phyloP scores from a whole-genome alignment of 2,113 vertebrate species.

The Pangasianodon hypophthalmus region DNA sequence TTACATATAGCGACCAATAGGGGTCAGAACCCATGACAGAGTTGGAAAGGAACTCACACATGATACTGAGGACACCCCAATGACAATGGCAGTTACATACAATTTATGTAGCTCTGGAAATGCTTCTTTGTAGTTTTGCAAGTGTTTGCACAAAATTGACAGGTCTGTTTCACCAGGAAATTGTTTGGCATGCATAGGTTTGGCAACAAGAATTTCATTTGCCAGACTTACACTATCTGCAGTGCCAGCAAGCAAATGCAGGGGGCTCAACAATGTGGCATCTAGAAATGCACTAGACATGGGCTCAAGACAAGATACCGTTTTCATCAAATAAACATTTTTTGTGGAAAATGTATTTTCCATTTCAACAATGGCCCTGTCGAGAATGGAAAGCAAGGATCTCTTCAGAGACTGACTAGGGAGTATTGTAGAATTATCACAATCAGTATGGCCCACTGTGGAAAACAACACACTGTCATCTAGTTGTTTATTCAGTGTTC shows the following conservation, averaged over 20 bases:
- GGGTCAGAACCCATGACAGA: not conserved
- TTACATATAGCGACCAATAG: not conserved
- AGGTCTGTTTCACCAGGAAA: not conserved
- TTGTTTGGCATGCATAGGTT: conserved; percentile 1
- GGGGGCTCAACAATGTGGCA: not conserved
- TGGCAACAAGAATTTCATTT: not conserved
- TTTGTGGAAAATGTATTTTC: conserved; percentile 29
- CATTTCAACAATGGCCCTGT: conserved; percentile 17
- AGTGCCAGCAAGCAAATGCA: not conserved
- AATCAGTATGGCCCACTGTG: conserved; percentile 8
- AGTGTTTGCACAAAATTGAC: not conserved
- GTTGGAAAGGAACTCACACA: not conserved
- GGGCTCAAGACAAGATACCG: conserved; percentile 7
- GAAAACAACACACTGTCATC: not conserved
- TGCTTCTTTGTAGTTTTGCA: conserved; percentile 1
- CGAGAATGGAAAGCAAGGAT: conserved; percentile 12
- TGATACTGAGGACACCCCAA: not conserved
- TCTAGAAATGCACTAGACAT: conserved; percentile 18
- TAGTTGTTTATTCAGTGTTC: not conserved
- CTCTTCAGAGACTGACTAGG: conserved; percentile 23
- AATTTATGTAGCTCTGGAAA: conserved; percentile 20
- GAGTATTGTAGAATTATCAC: not conserved
- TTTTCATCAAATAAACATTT: conserved; percentile 24
- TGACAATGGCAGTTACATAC: not conserved
- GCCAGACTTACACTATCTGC: not conserved